Conservation (phyloP, 2,113 vertebrate species). For the Ornithorhynchus anatinus region DNA sequence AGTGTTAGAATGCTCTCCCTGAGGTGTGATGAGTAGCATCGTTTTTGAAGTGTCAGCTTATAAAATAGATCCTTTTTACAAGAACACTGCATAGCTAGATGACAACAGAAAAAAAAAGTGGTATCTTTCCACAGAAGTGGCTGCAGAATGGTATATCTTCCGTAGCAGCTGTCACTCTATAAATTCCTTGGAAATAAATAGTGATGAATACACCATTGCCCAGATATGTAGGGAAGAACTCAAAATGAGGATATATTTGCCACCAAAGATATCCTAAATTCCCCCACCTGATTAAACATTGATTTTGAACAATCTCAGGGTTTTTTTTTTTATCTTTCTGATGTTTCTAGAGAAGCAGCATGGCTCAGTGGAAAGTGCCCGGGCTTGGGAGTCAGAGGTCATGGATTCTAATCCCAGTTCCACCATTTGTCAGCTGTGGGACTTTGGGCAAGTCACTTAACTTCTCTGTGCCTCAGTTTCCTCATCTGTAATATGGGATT, state of each 20-base stretch:
- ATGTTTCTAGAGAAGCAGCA: too few relatives aligned
- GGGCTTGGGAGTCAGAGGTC: too few relatives aligned
- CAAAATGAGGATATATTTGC: conserved; percentile 15
- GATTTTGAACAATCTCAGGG: not conserved
- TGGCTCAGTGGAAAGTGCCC: too few relatives aligned
- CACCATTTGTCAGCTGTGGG: too few relatives aligned
- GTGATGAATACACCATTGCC: not conserved
- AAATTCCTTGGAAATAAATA: not conserved
- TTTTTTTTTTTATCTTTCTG: not conserved
- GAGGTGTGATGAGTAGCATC: not conserved
- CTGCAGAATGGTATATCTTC: not conserved
- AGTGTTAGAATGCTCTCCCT: not conserved
- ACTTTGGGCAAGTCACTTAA: too few relatives aligned
- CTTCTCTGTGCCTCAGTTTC: too few relatives aligned
- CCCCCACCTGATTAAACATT: not conserved
- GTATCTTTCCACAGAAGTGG: not conserved
- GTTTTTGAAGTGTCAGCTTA: not conserved
- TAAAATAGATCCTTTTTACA: too few relatives aligned
- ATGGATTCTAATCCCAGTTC: too few relatives aligned
- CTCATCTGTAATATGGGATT: too few relatives aligned
- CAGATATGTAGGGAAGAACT: conserved; percentile 13
- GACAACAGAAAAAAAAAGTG: not conserved
- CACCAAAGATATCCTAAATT: not conserved
- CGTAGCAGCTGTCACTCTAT: not conserved
- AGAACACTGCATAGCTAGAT: not conserved